These are phyloP conservation scores for Cheumatopsyche charites DNA, from an alignment of 1,140 invertebrate genomes.

Conservation along the genomic window DNA sequence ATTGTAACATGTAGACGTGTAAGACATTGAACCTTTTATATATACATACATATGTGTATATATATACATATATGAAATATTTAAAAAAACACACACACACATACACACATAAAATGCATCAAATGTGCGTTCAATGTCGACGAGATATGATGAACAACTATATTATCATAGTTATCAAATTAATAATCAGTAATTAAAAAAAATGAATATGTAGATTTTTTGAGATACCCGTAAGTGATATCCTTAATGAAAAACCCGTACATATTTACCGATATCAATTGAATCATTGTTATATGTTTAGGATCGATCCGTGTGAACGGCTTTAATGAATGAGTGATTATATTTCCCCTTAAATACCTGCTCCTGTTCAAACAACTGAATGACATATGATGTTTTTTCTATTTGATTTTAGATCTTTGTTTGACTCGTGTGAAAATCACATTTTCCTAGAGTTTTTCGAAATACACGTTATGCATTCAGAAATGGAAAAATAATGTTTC, in stretches of 20 bases:
- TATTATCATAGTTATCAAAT: constrained; percentile 44
- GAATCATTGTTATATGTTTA: constrained; percentile 50
- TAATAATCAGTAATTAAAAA: constrained; percentile 46
- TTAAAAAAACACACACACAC: background rate
- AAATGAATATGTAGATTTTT: constrained; percentile 43
- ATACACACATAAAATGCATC: constrained; percentile 6
- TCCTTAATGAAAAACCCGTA: constrained; percentile 39
- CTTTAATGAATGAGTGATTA: constrained; percentile 43
- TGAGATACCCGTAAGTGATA: constrained; percentile 44
- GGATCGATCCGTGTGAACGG: constrained; percentile 47
- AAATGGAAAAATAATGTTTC: background rate
- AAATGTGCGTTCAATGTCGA: constrained; percentile 44
- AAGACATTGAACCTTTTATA: constrained; percentile 41
- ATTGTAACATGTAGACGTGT: constrained; percentile 45
- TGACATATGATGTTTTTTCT: background rate
- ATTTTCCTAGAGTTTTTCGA: constrained; percentile 20
- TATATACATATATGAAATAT: constrained; percentile 16
- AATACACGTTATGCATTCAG: constrained; percentile 7
- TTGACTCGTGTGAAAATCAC: constrained; percentile 1
- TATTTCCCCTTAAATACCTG: constrained; percentile 19
- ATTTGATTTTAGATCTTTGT: too few relatives aligned
- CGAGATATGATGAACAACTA: constrained; percentile 38
- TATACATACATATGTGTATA: constrained; percentile 25
- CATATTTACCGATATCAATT: constrained; percentile 48
- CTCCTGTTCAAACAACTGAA: background rate